Evolutionary conservation across 2,113 vertebrate genomes (phyloP), one percentile per base, ranked within the genome.

Genomic region (Etia nguti): DNA sequence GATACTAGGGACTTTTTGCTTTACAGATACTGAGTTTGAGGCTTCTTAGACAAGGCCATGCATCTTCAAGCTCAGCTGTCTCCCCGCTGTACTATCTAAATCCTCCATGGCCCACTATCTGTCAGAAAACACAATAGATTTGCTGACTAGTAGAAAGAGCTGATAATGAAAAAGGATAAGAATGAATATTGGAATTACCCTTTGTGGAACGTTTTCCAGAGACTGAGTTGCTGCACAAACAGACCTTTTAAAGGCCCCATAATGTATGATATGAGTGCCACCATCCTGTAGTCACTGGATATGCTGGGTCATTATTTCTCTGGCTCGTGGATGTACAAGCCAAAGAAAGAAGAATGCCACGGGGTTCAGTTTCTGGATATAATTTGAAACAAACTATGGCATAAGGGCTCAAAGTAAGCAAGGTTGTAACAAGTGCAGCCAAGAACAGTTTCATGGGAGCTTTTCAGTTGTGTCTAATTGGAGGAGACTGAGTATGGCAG

Each of bases 131-230:
- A 92, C 83, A 94, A 89, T 50, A 82, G 85, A 91, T 87, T 85
- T 5, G 60, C 90, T 90, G 88, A 90, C 83, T 82, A 16, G 54
- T 22, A 82, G 55, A 65, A 91, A 88, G 52, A 73, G 54, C 43
- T 88, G 86, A 89, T 89, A 91, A 91, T 90, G 89, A 85, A 89
- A 91, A 86, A 29, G 62, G 55, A 90, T 87, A 80, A 91, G 70
- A 79, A 55, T 54, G 81, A 81, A 86, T 82, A 79, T 80, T 83
- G 56, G 87, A 88, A 57, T 79, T 87, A 88, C 46, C 83, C 62
- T 91, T 84, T 88, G 84, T 91, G 80, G 84, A 56, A 68, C 2
- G 10, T 75, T 83, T 84, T 68, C 79, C 46, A 68, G 68, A 7
- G 55, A 68, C 52, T 68, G 88, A 73, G 8, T 10, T 38, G 52